Evolutionary conservation across 2,888 invertebrate genomes (phyloP).

Genomic region (Stenolophus ochropezus): DNA sequence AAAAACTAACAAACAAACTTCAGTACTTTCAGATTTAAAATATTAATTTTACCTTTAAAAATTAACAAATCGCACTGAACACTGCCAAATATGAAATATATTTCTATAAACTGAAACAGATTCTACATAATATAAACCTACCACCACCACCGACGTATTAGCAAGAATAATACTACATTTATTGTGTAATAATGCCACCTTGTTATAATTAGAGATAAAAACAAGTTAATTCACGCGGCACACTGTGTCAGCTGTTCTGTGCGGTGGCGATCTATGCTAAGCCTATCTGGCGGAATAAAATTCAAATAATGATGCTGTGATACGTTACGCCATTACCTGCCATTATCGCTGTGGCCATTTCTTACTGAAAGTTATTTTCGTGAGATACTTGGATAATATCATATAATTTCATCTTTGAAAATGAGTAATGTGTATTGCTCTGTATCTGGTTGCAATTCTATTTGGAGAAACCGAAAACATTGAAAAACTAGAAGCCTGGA

Average conservation of each 20-base stretch:
- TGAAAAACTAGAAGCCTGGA: background rate
- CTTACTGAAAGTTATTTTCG: background rate
- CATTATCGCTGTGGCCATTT: background rate
- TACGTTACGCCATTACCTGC: background rate
- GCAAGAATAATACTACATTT: too few relatives aligned
- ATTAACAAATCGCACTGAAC: conserved; percentile 31
- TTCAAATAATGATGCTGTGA: background rate
- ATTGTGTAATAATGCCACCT: too few relatives aligned
- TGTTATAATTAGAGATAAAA: too few relatives aligned
- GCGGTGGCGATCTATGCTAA: background rate
- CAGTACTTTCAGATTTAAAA: background rate
- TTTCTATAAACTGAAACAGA: too few relatives aligned
- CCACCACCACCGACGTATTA: too few relatives aligned
- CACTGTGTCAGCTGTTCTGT: too few relatives aligned
- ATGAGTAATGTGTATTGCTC: background rate
- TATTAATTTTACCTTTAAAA: conserved; percentile 14
- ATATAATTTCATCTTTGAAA: background rate
- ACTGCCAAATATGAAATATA: too few relatives aligned
- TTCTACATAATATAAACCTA: too few relatives aligned
- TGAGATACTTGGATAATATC: background rate
- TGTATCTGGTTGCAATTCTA: background rate
- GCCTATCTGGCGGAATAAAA: background rate
- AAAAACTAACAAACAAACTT: background rate
- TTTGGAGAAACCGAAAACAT: background rate
- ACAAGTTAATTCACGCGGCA: too few relatives aligned